Base-by-base conservation (phyloP, 2,888 invertebrate genomes). In the Cetonia aurata region DNA sequence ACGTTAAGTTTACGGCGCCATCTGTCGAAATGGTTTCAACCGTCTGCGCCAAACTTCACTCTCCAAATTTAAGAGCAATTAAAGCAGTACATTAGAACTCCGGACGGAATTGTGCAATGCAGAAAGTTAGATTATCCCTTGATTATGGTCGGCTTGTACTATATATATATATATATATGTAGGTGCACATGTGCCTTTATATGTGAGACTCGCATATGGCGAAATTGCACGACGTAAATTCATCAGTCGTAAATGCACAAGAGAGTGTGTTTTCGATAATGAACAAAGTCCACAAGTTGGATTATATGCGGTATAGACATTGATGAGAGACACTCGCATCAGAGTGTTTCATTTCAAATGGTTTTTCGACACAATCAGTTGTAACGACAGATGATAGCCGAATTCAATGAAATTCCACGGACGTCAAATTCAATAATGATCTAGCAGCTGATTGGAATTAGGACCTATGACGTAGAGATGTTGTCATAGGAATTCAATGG, bases 71-170 rank as follows among this genome's bases (percentile, higher is more conserved):
- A 42, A 15, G 57, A 57, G 19, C 17, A 57, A 57, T 25, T 57
- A 44, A 17, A 57, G 41, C 57, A 44, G 42, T 17, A 42, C 41
- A 42, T 42, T 42, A 1, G 19, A 42, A 57, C 42, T 12, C 37
- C 37, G 42, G 33, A 17, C 19, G 19, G 57, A 57, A 17, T 17
- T 57, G 41, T 42, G 10, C 57, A 44, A 15, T 0, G 56, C 41
- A 41, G 37, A 56, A 56, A 56, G 13, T 42, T 44, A 57, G 19
- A 57, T 57, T 42, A 57, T 57, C 57, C 41, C 41, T 15, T 42
- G 57, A 57, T 42, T 57, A 56, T 15, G 2, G 55, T 37, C 37
- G 13, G n/a, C 37, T 13, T 37, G 33, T 56, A 37, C 25, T 25
- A 25, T 25, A 4, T 25, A 25, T 4, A 25, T 25, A 25, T 25